Percentiles rank a stretch among this genome's conserved stretches.
Conservation (phyloP, 2,113 vertebrate species). For the Mormyrus lacerda region DNA sequence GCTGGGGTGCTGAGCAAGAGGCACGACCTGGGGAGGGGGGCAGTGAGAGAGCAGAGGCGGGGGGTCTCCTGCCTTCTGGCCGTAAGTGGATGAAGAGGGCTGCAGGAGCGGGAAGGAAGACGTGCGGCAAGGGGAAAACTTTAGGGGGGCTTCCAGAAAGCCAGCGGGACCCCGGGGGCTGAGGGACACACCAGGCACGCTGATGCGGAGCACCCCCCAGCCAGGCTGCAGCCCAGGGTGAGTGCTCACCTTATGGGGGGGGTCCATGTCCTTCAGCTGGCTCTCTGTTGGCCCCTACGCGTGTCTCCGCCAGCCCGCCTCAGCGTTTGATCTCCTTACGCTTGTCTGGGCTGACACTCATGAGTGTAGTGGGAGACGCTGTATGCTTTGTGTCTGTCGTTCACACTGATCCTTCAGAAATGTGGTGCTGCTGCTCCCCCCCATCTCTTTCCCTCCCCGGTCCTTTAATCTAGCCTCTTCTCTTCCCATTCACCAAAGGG, state of each 20-base stretch:
- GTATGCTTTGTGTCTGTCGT: neutral
- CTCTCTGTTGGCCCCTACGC: neutral
- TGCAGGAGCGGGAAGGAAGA: neutral
- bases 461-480: slow-evolving; percentile 6
- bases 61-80: neutral
- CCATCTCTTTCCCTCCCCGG: neutral
- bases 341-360: neutral
- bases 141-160: neutral
- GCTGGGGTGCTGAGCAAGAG: neutral
- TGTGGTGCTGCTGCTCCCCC: neutral
- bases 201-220: neutral
- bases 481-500: slow-evolving; percentile 2
- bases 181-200: neutral
- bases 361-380: neutral
- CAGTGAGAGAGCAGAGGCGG: neutral
- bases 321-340: neutral
- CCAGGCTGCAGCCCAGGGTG: neutral
- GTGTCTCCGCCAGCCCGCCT: neutral
- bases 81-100: neutral
- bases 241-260: neutral
- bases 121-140: neutral
- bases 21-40: neutral
- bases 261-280: neutral
- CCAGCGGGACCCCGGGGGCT: neutral
- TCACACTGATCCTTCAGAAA: neutral